Conservation (phyloP, 2,888 invertebrate species). For the Autographa gamma region DNA sequence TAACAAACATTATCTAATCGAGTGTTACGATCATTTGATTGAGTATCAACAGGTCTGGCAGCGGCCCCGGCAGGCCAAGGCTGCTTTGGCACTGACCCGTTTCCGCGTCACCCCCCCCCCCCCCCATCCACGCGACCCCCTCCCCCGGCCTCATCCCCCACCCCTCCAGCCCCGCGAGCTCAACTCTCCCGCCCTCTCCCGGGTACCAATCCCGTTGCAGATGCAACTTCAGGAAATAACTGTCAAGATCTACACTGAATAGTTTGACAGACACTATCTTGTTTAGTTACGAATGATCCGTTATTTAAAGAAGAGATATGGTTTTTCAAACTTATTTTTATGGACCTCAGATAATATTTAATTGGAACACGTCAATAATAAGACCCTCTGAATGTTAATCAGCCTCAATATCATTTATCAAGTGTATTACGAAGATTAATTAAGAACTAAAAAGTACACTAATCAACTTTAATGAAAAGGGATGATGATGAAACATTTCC, state of each 20-base stretch:
- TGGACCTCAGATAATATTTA: neutral
- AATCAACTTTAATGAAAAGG: conserved; percentile 8
- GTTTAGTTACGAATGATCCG: neutral
- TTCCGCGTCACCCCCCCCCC: conserved; percentile 60
- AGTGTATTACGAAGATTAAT: neutral
- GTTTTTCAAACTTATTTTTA: neutral
- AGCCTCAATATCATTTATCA: neutral
- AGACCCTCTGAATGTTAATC: no score
- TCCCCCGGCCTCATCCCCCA: conserved; percentile 17
- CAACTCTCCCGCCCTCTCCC: conserved; percentile 47
- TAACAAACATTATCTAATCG: conserved; percentile 50
- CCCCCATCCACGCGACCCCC: neutral
- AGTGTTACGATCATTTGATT: conserved; percentile 48
- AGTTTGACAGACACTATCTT: conserved; percentile 17
- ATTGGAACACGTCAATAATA: no score
- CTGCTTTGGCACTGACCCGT: conserved; percentile 79
- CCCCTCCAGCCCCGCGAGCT: conserved; percentile 45
- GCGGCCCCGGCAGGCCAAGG: conserved; percentile 69
- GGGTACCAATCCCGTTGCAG: conserved; percentile 52
- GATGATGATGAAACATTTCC: conserved; percentile 14
- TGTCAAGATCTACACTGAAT: conserved; percentile 24
- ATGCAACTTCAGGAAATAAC: conserved; percentile 53
- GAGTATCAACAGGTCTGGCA: conserved; percentile 78
- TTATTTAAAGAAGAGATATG: neutral
- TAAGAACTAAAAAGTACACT: neutral